These are phyloP conservation scores for Micrasema longulum DNA, from an alignment of 1,140 invertebrate species.

Conservation along the genomic window DNA sequence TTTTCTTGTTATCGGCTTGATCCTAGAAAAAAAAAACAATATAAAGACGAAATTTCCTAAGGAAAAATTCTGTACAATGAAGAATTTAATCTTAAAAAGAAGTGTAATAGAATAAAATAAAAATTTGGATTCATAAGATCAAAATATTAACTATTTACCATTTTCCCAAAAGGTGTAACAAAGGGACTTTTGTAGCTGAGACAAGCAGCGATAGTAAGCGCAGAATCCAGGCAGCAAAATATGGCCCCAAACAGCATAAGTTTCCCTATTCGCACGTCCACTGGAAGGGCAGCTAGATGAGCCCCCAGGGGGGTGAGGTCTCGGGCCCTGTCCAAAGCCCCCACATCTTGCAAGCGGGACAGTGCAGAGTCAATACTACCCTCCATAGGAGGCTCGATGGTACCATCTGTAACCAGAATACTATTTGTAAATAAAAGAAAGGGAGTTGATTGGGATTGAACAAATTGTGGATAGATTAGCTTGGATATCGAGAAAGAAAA, in stretches of 20 bases:
- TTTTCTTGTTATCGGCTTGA: slow-evolving; percentile 78
- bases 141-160: slow-evolving; percentile 59
- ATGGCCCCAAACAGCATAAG: slow-evolving; percentile 92
- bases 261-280: slow-evolving; percentile 92
- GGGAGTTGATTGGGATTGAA: too few species aligned
- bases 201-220: slow-evolving; percentile 92
- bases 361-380: slow-evolving; percentile 85
- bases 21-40: slow-evolving; percentile 60
- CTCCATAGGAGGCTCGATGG: slow-evolving; percentile 84
- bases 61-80: neutral
- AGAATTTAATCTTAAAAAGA: neutral
- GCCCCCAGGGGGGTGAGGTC: slow-evolving; percentile 90
- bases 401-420: slow-evolving; percentile 65
- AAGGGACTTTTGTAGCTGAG: slow-evolving; percentile 90
- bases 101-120: neutral
- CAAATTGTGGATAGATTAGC: too few species aligned
- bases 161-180: slow-evolving; percentile 80
- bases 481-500: too few species aligned
- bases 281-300: slow-evolving; percentile 88
- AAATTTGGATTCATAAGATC: neutral
- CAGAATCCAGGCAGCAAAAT: slow-evolving; percentile 93
- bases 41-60: neutral
- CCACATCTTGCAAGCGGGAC: slow-evolving; percentile 82
- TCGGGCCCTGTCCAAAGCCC: slow-evolving; percentile 83
- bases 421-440: too few species aligned